A percentile compares a stretch with the other conserved stretches of the same genome.
Conservation (phyloP, 2,888 invertebrate genomes). For the Epiperipatus broadwayi region DNA sequence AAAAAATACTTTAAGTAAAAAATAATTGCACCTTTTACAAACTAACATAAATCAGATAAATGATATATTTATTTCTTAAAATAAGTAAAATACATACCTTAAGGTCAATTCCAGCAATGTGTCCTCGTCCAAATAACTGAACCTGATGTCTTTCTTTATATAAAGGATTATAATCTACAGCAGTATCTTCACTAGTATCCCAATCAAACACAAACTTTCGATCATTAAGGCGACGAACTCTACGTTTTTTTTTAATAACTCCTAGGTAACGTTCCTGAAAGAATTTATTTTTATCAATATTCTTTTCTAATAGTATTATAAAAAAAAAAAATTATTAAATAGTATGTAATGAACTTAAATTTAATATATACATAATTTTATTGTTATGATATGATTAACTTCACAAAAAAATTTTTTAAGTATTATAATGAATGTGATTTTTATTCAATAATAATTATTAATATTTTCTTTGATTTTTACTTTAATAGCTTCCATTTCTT, state of each 20-base stretch:
- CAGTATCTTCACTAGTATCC: constrained; percentile 98
- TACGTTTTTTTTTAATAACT: constrained; percentile 63
- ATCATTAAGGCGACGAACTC: constrained; percentile 83
- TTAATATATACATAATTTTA: constrained; percentile 1
- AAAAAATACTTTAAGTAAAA: too few species aligned
- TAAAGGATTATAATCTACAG: constrained; percentile 84
- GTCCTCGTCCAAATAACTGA: constrained; percentile 92
- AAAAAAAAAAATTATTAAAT: neutral
- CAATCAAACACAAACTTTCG: constrained; percentile 99
- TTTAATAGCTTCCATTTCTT: constrained; percentile 82
- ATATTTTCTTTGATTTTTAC: too few species aligned
- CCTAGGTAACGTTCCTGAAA: constrained; percentile 67
- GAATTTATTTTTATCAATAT: neutral
- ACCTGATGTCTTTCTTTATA: constrained; percentile 94
- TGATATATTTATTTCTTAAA: too few species aligned
- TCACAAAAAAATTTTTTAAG: neutral
- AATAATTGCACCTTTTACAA: too few species aligned
- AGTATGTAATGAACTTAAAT: constrained; percentile 1
- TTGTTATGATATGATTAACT: neutral
- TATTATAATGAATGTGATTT: too few species aligned
- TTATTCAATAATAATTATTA: too few species aligned
- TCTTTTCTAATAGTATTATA: neutral
- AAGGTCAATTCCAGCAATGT: constrained; percentile 93
- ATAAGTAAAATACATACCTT: constrained; percentile 34
- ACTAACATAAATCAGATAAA: constrained; percentile 12